Evolutionary conservation across 2,797 vertebrate genomes (phyloP).

Genomic region (Tapirus indicus): DNA sequence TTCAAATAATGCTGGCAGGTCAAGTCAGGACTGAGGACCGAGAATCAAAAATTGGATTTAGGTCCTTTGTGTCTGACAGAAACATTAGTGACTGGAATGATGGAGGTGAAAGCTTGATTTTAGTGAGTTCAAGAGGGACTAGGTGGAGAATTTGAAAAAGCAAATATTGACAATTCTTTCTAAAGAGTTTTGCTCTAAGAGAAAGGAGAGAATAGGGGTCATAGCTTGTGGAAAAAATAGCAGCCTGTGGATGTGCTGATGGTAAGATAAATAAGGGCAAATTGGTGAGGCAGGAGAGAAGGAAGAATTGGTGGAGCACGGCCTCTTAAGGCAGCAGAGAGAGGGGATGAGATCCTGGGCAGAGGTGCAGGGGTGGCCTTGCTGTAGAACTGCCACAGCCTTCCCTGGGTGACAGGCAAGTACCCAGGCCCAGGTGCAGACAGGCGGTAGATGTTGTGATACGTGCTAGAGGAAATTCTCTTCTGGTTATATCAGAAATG

Average conservation of each 20-base stretch:
- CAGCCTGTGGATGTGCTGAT: not conserved
- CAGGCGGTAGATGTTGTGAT: rapidly evolving
- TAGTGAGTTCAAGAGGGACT: not conserved
- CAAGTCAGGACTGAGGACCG: not conserved
- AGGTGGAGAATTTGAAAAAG: not conserved
- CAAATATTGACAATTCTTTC: not conserved
- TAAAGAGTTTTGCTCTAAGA: not conserved
- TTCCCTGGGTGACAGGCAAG: not conserved
- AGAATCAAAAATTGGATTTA: not conserved
- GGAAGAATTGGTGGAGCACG: rapidly evolving
- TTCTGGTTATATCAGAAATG: not conserved
- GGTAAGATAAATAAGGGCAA: not conserved
- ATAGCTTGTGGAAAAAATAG: not conserved
- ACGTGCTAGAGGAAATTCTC: not conserved
- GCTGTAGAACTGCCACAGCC: not conserved
- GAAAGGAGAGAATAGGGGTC: not conserved
- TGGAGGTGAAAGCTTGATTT: not conserved
- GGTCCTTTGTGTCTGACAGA: not conserved
- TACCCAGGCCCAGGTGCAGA: rapidly evolving
- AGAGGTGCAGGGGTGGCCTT: rapidly evolving
- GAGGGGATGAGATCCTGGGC: too few relatives aligned
- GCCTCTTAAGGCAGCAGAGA: rapidly evolving
- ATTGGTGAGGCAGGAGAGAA: rapidly evolving
- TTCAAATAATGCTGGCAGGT: not conserved
- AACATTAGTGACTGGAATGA: not conserved